Evolutionary conservation across 2,888 invertebrate genomes (phyloP).

Genomic region (Sminthurides aquaticus): DNA sequence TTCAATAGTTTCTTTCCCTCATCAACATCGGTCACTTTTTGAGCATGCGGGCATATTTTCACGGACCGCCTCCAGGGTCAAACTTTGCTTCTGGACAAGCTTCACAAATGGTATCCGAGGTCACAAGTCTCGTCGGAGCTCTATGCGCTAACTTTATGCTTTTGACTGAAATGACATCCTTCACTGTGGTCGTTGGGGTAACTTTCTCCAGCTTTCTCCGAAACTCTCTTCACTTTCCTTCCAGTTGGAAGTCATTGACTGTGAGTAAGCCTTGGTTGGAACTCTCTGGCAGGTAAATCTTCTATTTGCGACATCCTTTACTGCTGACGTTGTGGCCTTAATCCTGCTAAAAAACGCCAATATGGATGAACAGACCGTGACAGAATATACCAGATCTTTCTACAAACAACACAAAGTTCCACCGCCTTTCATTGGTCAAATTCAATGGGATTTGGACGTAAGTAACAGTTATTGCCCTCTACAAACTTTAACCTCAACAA

Average conservation of each 20-base stretch:
- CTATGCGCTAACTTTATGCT: neutral
- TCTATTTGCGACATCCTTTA: neutral
- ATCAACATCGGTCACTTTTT: too few species aligned
- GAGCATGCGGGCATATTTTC: too few species aligned
- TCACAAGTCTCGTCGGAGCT: neutral
- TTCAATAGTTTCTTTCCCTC: too few species aligned
- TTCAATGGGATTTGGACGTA: slow-evolving; percentile 9
- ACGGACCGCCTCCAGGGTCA: slow-evolving; percentile 1
- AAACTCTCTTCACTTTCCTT: too few species aligned
- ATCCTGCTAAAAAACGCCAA: neutral
- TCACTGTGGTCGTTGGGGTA: neutral
- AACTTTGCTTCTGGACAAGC: slow-evolving; percentile 9
- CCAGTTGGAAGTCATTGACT: too few species aligned
- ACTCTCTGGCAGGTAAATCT: slow-evolving; percentile 3
- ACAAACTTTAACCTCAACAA: neutral
- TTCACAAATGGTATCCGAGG: neutral
- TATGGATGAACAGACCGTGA: neutral
- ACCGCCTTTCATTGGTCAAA: slow-evolving; percentile 6
- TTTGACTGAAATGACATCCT: neutral
- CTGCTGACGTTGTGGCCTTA: neutral
- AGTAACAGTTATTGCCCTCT: neutral
- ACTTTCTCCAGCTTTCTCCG: neutral
- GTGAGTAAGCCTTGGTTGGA: too few species aligned
- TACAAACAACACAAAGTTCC: slow-evolving; percentile 6
- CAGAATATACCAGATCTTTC: neutral